Evolutionary conservation across 1,140 invertebrate genomes (phyloP).

Genomic region (Octopus bimaculoides): DNA sequence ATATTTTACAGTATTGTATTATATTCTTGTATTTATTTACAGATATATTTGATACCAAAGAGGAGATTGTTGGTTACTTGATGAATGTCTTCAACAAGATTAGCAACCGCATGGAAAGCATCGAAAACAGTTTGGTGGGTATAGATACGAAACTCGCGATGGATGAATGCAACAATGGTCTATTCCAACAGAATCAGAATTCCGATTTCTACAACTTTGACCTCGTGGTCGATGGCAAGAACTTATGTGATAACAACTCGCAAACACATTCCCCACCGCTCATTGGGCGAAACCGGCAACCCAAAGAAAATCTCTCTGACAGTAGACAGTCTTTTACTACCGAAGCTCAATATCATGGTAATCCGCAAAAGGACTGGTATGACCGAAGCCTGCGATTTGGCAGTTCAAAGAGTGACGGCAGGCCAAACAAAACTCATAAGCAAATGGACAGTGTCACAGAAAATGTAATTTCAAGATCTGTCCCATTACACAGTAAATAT

Average conservation of each 20-base stretch:
- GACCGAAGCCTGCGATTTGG: not conserved
- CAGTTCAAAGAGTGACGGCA: not conserved
- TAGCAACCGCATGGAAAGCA: not conserved
- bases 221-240: not conserved
- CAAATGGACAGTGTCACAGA: not conserved
- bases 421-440: not conserved
- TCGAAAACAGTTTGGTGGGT: not conserved
- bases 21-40: not conserved
- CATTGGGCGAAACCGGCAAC: not conserved
- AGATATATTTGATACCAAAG: constrained; percentile 13
- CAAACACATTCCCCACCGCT: not conserved
- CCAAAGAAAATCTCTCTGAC: not conserved
- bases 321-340: not conserved
- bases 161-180: not conserved
- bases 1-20: not conserved
- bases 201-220: not conserved
- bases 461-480: not conserved
- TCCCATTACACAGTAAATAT: not conserved
- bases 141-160: not conserved
- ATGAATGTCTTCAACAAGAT: not conserved
- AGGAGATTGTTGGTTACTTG: not conserved
- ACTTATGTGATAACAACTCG: not conserved
- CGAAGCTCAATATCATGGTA: not conserved
- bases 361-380: not conserved
- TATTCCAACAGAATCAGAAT: not conserved